These are phyloP conservation scores for Anhinga rufa DNA, from an alignment of 2,113 vertebrate species.

Conservation along the genomic window DNA sequence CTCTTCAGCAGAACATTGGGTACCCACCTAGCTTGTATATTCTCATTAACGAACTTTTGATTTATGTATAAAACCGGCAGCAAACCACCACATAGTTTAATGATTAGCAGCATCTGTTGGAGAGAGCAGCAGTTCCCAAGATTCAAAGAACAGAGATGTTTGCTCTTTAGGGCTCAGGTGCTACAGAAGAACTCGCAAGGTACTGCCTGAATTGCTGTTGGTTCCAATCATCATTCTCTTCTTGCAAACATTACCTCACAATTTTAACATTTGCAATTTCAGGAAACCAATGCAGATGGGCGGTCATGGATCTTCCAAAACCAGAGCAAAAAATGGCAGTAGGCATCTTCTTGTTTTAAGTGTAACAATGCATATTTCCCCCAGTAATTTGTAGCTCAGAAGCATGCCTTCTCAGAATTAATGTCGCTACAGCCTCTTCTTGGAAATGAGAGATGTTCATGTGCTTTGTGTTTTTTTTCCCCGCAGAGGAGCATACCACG, in stretches of 20 bases:
- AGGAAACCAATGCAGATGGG: background rate
- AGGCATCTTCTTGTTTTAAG: background rate
- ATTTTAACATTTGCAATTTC: background rate
- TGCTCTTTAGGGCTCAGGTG: background rate
- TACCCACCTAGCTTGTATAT: background rate
- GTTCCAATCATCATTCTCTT: background rate
- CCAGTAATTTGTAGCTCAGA: background rate
- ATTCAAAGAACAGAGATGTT: background rate
- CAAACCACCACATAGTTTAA: background rate
- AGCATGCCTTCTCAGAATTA: background rate
- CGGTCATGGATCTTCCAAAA: background rate
- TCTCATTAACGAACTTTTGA: background rate
- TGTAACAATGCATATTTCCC: background rate
- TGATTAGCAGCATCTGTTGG: background rate
- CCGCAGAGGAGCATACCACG: constrained; percentile 89
- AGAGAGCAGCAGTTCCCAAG: background rate
- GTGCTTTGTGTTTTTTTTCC: background rate
- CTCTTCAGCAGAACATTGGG: background rate
- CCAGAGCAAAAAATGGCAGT: background rate
- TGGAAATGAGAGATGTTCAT: background rate
- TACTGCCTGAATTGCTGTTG: background rate
- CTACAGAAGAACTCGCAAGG: background rate
- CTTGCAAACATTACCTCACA: background rate
- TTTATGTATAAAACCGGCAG: background rate
- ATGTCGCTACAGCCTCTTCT: background rate